Percentiles rank a stretch among this genome's conserved stretches.
Conservation (phyloP, 2,797 vertebrate species). For the Thunnus albacares region DNA sequence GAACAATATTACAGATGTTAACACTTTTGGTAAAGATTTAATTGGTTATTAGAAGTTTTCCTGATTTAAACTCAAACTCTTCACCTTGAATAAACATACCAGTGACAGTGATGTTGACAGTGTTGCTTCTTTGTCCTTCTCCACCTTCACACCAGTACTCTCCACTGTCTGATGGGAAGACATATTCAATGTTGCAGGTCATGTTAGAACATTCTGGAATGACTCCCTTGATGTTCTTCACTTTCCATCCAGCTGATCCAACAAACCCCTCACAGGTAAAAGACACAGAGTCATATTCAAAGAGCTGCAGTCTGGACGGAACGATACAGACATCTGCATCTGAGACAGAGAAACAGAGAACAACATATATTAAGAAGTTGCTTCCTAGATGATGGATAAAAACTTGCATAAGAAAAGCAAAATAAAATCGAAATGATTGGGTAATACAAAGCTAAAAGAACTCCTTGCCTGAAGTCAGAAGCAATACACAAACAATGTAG, state of each 20-base stretch:
- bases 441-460: no score
- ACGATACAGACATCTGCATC: fast-evolving
- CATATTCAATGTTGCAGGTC: not conserved
- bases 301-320: conserved; percentile 26
- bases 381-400: no score
- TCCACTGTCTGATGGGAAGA: fast-evolving
- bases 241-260: not conserved
- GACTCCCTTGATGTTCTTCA: not conserved
- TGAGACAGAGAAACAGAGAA: not conserved
- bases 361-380: fast-evolving
- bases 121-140: not conserved
- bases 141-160: conserved; percentile 53
- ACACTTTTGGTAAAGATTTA: no score
- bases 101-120: conserved; percentile 26
- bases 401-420: no score
- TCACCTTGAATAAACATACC: conserved; percentile 9
- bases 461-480: no score
- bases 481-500: no score
- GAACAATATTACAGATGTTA: not conserved
- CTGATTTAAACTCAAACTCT: no score
- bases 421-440: no score
- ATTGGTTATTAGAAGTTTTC: no score
- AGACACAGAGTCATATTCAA: conserved; percentile 17
- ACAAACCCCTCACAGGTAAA: conserved; percentile 13
- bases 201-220: fast-evolving